Evolutionary conservation across 2,797 vertebrate genomes (phyloP), one percentile per base, ranked within the genome.

Genomic region (Alcedo quadribrachys): DNA sequence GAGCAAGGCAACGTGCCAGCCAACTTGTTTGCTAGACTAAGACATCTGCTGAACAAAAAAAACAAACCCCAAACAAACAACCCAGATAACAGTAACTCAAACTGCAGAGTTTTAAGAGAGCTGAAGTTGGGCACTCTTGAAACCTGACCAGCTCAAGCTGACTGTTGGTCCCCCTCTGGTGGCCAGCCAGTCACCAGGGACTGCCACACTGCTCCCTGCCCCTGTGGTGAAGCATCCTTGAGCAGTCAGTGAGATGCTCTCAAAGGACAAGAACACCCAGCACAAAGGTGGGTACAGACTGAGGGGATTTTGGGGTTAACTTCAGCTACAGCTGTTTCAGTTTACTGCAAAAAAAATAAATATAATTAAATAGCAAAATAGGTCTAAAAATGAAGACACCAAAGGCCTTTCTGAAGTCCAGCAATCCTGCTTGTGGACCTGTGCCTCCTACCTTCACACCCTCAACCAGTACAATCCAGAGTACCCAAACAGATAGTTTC

Each of bases 91-190:
- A 20, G 16, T 6, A 68, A 66, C 13, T 43, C 45, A 40, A 54
- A 37, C 50, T 7, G 42, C 27, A 17, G 15, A 9, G 33, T 82
- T 78, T 74, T 43, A 22, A 35, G 37, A 32, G 24, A 63, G 33
- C 40, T 48, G 25, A 73, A 60, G 60, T 8, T 45, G 54, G 50
- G 61, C 63, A 5, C 27, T 37, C 19, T 33, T 30, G 5, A n/a
- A 67, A 50, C 5, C 10, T 12, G 60, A 71, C 5, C 42, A n/a
- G 30, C 62, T 84, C 33, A 53, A 82, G n/a, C 11, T n/a, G 76
- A 85, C 68, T 77, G 43, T 25, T 63, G 74, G 69, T 21, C 93
- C 81, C 96, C 95, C 94, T 90, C 96, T 95, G 68, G 89, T 77
- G 96, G 95, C 82, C 94, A 92, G 43, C 2, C 32, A 85, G 60